Conservation (phyloP, 2,888 invertebrate genomes). For the Sarcophaga rosellei region DNA sequence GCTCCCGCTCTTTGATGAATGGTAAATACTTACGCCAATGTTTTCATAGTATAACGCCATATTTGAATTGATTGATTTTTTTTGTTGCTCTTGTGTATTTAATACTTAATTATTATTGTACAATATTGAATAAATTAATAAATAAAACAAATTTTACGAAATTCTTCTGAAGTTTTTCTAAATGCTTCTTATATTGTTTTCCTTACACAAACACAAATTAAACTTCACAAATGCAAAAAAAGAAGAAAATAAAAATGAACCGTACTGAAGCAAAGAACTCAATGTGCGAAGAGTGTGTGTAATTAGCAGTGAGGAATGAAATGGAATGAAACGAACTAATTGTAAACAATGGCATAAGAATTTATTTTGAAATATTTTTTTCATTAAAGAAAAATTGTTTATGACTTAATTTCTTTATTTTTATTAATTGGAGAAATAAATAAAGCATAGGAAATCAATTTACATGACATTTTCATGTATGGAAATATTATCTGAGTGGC, state of each 20-base stretch:
- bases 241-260: background rate
- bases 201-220: constrained; percentile 37
- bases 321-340: constrained; percentile 15
- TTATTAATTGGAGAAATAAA: too few relatives aligned
- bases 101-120: too few relatives aligned
- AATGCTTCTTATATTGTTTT: constrained; percentile 19
- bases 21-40: constrained; percentile 71
- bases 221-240: constrained; percentile 28
- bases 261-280: constrained; percentile 9
- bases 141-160: background rate
- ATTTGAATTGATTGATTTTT: constrained; percentile 43
- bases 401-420: too few relatives aligned
- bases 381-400: too few relatives aligned
- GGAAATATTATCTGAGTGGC: too few relatives aligned
- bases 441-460: too few relatives aligned
- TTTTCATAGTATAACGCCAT: constrained; percentile 75
- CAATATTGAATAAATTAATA: background rate
- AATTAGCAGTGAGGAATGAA: background rate
- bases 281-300: constrained; percentile 22
- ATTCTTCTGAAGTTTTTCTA: background rate
- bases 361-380: too few relatives aligned
- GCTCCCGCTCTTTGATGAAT: constrained; percentile 31
- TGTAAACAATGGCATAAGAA: background rate
- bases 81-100: background rate
- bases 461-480: too few relatives aligned